These are phyloP conservation scores for Leuciscus waleckii DNA, from an alignment of 2,797 vertebrate genomes.

Conservation along the genomic window DNA sequence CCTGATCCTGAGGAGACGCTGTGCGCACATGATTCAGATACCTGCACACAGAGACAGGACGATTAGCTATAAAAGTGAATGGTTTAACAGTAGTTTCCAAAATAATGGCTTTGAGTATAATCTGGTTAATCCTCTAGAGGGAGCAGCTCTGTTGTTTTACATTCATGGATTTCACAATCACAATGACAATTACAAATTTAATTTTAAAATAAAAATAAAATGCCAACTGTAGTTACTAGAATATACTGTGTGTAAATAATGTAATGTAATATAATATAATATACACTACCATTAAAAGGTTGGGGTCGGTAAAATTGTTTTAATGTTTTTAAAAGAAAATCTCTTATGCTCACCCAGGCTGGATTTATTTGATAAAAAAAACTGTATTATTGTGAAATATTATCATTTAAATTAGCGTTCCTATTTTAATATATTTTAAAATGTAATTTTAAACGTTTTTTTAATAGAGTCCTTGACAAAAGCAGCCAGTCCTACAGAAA, in stretches of 20 bases:
- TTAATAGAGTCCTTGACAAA: background rate
- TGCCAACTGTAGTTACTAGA: background rate
- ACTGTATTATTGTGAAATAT: background rate
- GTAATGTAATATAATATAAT: background rate
- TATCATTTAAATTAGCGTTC: background rate
- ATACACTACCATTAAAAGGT: background rate
- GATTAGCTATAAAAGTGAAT: background rate
- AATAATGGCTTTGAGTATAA: background rate
- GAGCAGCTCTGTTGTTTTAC: constrained; percentile 18
- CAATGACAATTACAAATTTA: background rate
- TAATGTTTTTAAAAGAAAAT: background rate
- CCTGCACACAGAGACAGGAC: constrained; percentile 74
- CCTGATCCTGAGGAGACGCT: constrained; percentile 89
- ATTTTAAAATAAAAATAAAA: background rate
- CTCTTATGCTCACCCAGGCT: background rate
- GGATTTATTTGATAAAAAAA: background rate
- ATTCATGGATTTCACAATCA: background rate
- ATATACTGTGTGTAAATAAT: background rate
- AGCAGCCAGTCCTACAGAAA: background rate
- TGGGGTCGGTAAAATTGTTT: background rate
- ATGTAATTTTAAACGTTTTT: background rate
- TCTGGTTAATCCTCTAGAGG: constrained; percentile 33
- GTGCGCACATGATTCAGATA: constrained; percentile 94
- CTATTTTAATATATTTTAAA: background rate
- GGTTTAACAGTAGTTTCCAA: background rate